Evolutionary conservation across 2,888 invertebrate species (phyloP).

Genomic region (Agrypnus murinus): DNA sequence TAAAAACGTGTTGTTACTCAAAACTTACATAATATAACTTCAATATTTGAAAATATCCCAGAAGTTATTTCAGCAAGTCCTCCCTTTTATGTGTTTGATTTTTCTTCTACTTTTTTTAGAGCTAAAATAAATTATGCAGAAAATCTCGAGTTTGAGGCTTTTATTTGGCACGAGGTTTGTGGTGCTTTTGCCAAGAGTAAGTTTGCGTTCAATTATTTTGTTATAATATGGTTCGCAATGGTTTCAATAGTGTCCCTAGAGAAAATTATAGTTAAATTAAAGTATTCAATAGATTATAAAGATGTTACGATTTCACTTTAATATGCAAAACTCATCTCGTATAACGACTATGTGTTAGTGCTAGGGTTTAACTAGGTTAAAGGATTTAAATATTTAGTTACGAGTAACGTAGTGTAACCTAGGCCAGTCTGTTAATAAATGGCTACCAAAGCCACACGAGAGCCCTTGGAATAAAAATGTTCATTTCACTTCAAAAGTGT

Average conservation of each 20-base stretch:
- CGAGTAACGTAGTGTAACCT: slow-evolving; percentile 13
- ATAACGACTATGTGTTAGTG: slow-evolving; percentile 13
- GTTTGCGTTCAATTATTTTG: slow-evolving; percentile 11
- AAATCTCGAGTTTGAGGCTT: slow-evolving; percentile 45
- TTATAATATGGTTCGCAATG: not conserved
- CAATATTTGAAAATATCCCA: slow-evolving; percentile 15
- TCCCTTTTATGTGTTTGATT: not conserved
- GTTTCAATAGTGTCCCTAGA: slow-evolving; percentile 1
- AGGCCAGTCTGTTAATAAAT: slow-evolving; percentile 17
- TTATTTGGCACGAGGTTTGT: slow-evolving; percentile 46
- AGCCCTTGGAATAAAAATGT: not conserved
- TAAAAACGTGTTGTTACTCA: slow-evolving; percentile 40
- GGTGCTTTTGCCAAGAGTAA: slow-evolving; percentile 46
- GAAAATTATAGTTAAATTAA: slow-evolving; percentile 26
- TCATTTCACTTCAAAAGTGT: not conserved
- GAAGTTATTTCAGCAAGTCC: not conserved
- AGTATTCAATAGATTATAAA: slow-evolving; percentile 30
- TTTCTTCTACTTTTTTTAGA: slow-evolving; percentile 18
- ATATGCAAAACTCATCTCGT: slow-evolving; percentile 32
- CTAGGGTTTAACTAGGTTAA: slow-evolving; percentile 25
- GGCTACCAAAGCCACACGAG: not conserved
- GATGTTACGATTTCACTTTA: slow-evolving; percentile 19
- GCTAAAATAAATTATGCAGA: slow-evolving; percentile 51
- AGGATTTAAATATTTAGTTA: slow-evolving; percentile 29
- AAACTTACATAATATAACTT: slow-evolving; percentile 14